Percentiles rank a stretch among this genome's conserved stretches.
These are phyloP conservation scores for Macrosteles quadrilineatus DNA, from an alignment of 1,140 invertebrate species.

Conservation along the genomic window DNA sequence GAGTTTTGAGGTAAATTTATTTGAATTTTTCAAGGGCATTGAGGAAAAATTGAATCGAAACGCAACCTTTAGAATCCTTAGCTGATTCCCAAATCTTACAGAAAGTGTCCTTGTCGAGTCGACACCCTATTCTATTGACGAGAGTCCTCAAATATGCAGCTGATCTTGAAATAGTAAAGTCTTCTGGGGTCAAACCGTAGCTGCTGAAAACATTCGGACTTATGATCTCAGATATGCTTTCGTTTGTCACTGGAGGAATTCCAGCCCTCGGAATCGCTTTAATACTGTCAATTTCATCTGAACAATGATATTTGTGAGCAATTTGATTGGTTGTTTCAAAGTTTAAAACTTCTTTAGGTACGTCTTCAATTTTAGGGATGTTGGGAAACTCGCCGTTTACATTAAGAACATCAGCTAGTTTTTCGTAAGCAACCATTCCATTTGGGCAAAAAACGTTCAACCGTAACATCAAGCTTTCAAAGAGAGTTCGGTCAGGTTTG, in stretches of 20 bases:
- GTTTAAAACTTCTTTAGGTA: not conserved
- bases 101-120: not conserved
- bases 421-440: not conserved
- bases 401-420: not conserved
- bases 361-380: constrained; percentile 7
- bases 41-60: not conserved
- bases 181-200: not conserved
- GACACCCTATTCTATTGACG: not conserved
- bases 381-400: not conserved
- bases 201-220: not conserved
- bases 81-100: not conserved
- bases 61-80: not conserved
- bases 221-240: not conserved
- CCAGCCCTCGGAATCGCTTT: not conserved
- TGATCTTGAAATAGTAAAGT: not conserved
- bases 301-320: not conserved
- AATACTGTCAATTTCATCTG: not conserved
- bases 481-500: not conserved
- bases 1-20: too few species aligned
- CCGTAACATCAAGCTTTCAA: not conserved
- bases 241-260: not conserved
- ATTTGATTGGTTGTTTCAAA: constrained; percentile 13
- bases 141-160: not conserved
- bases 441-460: not conserved
- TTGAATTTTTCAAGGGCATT: not conserved